Evolutionary conservation across 1,140 invertebrate genomes (phyloP).

Genomic region (Sesamia nonagrioides): DNA sequence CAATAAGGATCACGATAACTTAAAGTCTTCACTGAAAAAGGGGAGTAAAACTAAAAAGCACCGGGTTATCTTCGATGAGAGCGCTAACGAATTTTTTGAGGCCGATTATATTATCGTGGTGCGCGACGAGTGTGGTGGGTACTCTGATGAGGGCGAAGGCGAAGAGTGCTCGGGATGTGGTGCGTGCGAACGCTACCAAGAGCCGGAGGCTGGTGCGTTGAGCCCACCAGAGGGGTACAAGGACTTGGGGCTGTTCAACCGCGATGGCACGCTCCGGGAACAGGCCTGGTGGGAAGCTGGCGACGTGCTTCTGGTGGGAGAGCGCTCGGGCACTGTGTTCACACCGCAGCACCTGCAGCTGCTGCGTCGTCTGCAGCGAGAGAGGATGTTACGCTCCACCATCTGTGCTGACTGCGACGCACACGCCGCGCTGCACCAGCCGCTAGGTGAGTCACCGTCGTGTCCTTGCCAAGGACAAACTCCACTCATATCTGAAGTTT

Average conservation of each 20-base stretch:
- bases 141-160: conserved; percentile 91
- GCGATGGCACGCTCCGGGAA: conserved; percentile 85
- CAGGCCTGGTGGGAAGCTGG: conserved; percentile 87
- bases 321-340: conserved; percentile 88
- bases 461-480: conserved; percentile 88
- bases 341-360: conserved; percentile 89
- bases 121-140: conserved; percentile 93
- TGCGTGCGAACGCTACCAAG: conserved; percentile 86
- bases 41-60: conserved; percentile 88
- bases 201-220: conserved; percentile 92
- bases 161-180: conserved; percentile 93
- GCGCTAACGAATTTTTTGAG: conserved; percentile 95
- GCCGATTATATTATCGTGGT: conserved; percentile 96
- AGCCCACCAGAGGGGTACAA: conserved; percentile 96
- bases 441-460: conserved; percentile 90
- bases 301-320: conserved; percentile 87
- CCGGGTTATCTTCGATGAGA: conserved; percentile 95
- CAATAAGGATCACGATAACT: conserved; percentile 85
- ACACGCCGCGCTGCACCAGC: conserved; percentile 93
- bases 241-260: conserved; percentile 89
- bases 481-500: conserved; percentile 82
- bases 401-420: conserved; percentile 89
- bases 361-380: conserved; percentile 87
- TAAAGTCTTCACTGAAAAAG: conserved; percentile 86
- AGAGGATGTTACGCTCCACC: conserved; percentile 90